Percentiles rank a stretch among this genome's conserved stretches.
Conservation (phyloP, 1,140 invertebrate species). For the Brachionus rubens region DNA sequence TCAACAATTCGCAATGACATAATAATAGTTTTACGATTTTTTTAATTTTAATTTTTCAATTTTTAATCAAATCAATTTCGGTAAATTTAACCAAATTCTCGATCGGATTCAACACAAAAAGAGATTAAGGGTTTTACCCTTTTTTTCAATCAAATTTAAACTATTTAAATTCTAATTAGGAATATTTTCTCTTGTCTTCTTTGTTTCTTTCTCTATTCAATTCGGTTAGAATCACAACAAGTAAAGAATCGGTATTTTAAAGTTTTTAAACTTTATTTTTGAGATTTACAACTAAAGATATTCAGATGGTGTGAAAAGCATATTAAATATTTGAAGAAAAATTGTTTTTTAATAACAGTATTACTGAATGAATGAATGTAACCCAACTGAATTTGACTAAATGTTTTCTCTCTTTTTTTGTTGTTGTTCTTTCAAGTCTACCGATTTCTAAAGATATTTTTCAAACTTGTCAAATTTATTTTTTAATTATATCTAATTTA, state of each 20-base stretch:
- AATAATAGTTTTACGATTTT: not conserved
- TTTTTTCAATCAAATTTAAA: slow-evolving; percentile 1
- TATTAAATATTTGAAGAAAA: slow-evolving; percentile 30
- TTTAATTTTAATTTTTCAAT: not conserved
- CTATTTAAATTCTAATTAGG: slow-evolving; percentile 14
- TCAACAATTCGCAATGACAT: too few species aligned
- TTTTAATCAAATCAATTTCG: not conserved
- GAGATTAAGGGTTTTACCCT: not conserved
- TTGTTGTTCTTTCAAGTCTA: not conserved
- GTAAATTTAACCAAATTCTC: slow-evolving; percentile 23
- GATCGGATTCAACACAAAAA: not conserved
- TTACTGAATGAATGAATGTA: not conserved
- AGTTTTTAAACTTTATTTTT: not conserved
- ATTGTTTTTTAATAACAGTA: slow-evolving; percentile 33
- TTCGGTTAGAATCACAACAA: not conserved
- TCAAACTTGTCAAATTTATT: slow-evolving; percentile 36
- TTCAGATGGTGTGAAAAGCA: slow-evolving; percentile 37
- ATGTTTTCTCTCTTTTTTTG: not conserved
- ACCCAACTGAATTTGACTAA: not conserved
- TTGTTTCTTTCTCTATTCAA: not conserved
- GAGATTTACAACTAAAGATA: slow-evolving; percentile 28
- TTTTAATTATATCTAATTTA: slow-evolving; percentile 18
- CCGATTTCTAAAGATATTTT: slow-evolving; percentile 17
- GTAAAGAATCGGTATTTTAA: not conserved
- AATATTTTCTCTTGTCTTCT: not conserved